Base-by-base conservation (phyloP, 92 coral and sea anemone genomes). In the Umimayanthus chanpuru region DNA sequence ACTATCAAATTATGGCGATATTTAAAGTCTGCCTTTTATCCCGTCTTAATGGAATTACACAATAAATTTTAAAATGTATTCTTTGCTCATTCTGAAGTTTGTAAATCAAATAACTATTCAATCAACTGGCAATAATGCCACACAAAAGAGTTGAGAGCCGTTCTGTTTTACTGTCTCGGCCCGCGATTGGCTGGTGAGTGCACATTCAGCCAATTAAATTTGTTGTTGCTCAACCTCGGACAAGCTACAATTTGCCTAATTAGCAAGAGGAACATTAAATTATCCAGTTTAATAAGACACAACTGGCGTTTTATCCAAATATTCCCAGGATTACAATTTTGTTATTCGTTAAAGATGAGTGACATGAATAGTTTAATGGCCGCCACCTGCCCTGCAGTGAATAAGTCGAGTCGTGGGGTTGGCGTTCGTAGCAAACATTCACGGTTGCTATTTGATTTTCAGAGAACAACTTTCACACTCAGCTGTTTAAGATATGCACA, bases 11-110 rank as follows among this genome's bases (percentile, higher is more conserved):
- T 82, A 81, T 80, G 86, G 90, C 79, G 88, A 84, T 95, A 95
- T 95, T 95, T 95, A 95, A 95, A 82, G 89, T 83, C 86, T 72
- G 85, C 88, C 90, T 67, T 82, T 92, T 92, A 90, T 89, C 82
- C 74, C 68, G 79, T 90, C 88, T 91, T 95, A 94, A 95, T 95
- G 98, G 98, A 81, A 94, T 95, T 85, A 89, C 85, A 95, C 98
- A 95, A 95, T 95, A 91, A 89, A 92, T 82, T 92, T 92, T 92
- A 92, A 93, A 93, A 96, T 93, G 96, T 91, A 93, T 95, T 93
- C 96, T 90, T 90, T 95, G 98, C 96, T 95, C 96, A 90, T 94
- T 89, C 93, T 92, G 91, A 86, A 92, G 96, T 88, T 93, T 92
- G 92, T 86, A 94, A 92, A 94, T 92, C 94, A 93, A 94, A 94